A percentile compares a stretch with the other conserved stretches of the same genome.
These are phyloP conservation scores for Loriculus beryllinus DNA, from an alignment of 2,797 vertebrate species.

Conservation along the genomic window DNA sequence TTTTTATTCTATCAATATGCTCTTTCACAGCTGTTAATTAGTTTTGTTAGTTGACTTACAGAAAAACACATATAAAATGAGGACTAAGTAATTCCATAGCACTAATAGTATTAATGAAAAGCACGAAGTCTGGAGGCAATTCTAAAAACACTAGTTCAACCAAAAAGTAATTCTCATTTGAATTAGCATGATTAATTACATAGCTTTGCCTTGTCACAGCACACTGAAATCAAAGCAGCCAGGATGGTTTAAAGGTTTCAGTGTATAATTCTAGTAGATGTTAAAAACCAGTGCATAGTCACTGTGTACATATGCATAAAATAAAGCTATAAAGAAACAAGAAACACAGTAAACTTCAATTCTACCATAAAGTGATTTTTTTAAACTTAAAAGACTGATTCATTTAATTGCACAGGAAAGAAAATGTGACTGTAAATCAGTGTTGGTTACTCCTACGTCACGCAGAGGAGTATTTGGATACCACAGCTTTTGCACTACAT, in stretches of 20 bases:
- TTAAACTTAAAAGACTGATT: background rate
- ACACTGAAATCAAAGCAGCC: background rate
- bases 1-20: conserved; percentile 71
- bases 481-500: background rate
- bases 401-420: conserved; percentile 6
- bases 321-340: conserved; percentile 21
- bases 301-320: background rate
- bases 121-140: conserved; percentile 48
- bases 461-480: background rate
- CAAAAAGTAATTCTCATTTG: conserved; percentile 62
- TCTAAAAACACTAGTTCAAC: conserved; percentile 44
- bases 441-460: background rate
- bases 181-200: conserved; percentile 62
- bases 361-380: background rate
- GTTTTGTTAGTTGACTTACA: conserved; percentile 72
- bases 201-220: conserved; percentile 45
- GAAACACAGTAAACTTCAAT: conserved; percentile 1
- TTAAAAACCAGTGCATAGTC: background rate
- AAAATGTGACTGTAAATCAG: background rate
- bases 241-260: background rate
- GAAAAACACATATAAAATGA: conserved; percentile 66
- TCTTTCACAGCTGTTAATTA: conserved; percentile 76
- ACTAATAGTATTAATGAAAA: conserved; percentile 66
- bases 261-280: background rate
- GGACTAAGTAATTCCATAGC: conserved; percentile 55